Evolutionary conservation across 2,888 invertebrate genomes (phyloP).

Genomic region (Synergus itoensis): DNA sequence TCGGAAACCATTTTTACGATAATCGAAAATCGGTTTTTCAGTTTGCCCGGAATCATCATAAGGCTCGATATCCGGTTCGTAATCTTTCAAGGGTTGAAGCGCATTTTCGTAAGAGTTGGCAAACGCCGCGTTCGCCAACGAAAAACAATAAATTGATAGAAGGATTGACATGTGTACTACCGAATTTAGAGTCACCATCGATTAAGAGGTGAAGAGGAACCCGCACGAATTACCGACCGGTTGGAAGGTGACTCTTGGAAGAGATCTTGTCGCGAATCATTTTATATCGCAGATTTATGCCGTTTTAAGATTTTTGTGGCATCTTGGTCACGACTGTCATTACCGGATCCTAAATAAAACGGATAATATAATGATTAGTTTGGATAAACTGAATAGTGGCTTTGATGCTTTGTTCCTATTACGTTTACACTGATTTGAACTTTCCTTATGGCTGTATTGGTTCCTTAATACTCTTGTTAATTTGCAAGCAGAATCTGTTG

Average conservation of each 20-base stretch:
- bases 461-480: conserved; percentile 32
- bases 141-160: conserved; percentile 37
- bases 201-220: conserved; percentile 45
- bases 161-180: conserved; percentile 48
- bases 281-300: conserved; percentile 75
- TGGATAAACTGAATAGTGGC: conserved; percentile 36
- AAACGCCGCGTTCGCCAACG: conserved; percentile 48
- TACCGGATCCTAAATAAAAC: conserved; percentile 52
- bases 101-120: conserved; percentile 45
- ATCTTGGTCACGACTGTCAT: conserved; percentile 74
- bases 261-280: conserved; percentile 45
- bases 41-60: conserved; percentile 53
- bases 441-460: not conserved
- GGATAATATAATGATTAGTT: conserved; percentile 62
- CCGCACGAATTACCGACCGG: conserved; percentile 47
- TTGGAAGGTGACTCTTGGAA: conserved; percentile 36
- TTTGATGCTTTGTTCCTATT: conserved; percentile 13
- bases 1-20: conserved; percentile 67
- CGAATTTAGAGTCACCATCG: conserved; percentile 45
- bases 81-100: conserved; percentile 50
- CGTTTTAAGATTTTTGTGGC: conserved; percentile 67
- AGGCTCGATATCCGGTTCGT: conserved; percentile 56
- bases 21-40: conserved; percentile 67
- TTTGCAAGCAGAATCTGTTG: conserved; percentile 21
- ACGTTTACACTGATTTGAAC: conserved; percentile 4